Base-by-base conservation (phyloP, 2,888 invertebrate genomes). In the Kuschelorhynchus macadamiae region DNA sequence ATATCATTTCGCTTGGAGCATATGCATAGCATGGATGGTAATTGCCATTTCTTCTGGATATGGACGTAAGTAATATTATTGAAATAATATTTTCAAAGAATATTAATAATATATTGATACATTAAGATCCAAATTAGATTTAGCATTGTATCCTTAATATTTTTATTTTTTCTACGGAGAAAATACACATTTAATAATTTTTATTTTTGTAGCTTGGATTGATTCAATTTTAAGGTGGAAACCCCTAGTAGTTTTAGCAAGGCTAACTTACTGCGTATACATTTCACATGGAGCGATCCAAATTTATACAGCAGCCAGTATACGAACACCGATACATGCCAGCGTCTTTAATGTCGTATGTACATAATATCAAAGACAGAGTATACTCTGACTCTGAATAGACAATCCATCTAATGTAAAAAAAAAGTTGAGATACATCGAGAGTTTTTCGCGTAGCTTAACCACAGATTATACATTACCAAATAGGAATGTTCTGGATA, bases 1-100 rank as follows among this genome's bases (percentile, higher is more conserved):
- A 36, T 79, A 81, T 53, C 81, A 81, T 63, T 75, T 79, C 14
- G 71, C 75, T 1, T 82, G 81, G 80, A 79, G 80, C 59, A 53
- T 78, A 18, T 78, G 77, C 12, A 78, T 81, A 20, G 74, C 79
- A 21, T 79, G 80, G 79, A 77, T 81, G 52, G 74, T 82, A 25
- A 72, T 82, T 20, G 80, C 79, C 2, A 76, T 79, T 30, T 80
- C 81, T 0, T 78, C 77, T 55, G 81, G 81, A 21, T 76, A 81
- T 65, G 80, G 80, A 67, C 73, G 82, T 82, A 75, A 75, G 75
- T 72, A 75, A 9, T 7, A 18, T 7, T 9, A 7, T 30, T 30
- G n/a, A n/a, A n/a, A n/a, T n/a, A n/a, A n/a, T n/a, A n/a, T n/a
- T n/a, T n/a, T n/a, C n/a, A n/a, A n/a, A n/a, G n/a, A n/a, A n/a